These are phyloP conservation scores for Clunio marinus DNA, from an alignment of 2,888 invertebrate species.

Conservation along the genomic window DNA sequence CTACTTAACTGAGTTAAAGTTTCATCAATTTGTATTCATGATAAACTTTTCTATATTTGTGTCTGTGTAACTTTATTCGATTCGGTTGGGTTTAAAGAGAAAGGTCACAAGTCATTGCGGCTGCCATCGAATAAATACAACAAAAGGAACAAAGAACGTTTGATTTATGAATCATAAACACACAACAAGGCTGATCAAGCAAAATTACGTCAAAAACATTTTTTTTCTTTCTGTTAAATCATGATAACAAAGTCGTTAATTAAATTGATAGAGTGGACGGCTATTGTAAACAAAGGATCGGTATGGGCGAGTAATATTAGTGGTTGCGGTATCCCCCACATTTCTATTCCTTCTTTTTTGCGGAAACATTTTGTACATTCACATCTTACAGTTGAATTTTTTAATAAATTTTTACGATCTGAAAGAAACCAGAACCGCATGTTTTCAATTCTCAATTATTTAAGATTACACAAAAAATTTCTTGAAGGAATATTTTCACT, in stretches of 20 bases:
- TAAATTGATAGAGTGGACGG: not conserved
- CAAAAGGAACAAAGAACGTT: not conserved
- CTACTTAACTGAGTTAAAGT: too few relatives aligned
- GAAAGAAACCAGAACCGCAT: too few relatives aligned
- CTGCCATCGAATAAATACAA: not conserved
- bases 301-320: not conserved
- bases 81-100: too few relatives aligned
- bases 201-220: slow-evolving; percentile 5
- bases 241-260: slow-evolving; percentile 6
- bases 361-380: slow-evolving; percentile 6
- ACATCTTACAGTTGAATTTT: too few relatives aligned
- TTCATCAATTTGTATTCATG: too few relatives aligned
- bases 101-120: not conserved
- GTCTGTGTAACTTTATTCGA: too few relatives aligned
- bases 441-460: too few relatives aligned
- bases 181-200: not conserved
- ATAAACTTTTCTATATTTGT: too few relatives aligned
- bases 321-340: not conserved
- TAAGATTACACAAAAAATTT: too few relatives aligned
- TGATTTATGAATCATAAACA: slow-evolving; percentile 9
- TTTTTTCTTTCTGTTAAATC: not conserved
- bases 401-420: slow-evolving; percentile 8
- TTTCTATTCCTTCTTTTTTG: too few relatives aligned
- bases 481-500: too few relatives aligned
- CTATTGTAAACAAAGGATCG: not conserved